Percentiles rank a stretch among this genome's conserved stretches.
Evolutionary conservation across 2,888 invertebrate genomes (phyloP).

Genomic region (Pilophorus perplexus): DNA sequence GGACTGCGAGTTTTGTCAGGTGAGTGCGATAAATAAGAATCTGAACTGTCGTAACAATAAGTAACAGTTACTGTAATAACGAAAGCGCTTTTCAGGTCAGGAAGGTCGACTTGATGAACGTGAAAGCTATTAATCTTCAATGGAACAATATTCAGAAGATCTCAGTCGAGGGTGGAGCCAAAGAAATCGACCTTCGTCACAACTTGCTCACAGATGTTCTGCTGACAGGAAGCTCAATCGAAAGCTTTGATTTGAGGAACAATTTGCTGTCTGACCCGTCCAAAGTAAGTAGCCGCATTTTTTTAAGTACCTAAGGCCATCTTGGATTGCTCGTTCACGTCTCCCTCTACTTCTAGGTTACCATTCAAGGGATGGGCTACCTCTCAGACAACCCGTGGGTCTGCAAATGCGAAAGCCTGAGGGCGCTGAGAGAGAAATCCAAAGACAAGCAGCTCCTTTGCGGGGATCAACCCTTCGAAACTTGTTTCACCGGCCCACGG

Average conservation of each 20-base stretch:
- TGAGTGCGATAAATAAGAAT: too few relatives aligned
- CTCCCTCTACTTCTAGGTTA: background rate
- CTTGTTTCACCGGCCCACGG: slow-evolving; percentile 13
- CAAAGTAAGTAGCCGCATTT: slow-evolving; percentile 24
- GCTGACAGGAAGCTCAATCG: background rate
- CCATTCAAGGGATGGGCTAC: slow-evolving; percentile 9
- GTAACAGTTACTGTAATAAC: background rate
- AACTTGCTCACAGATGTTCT: slow-evolving; percentile 16
- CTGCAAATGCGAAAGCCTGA: slow-evolving; percentile 18
- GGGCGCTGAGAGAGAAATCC: slow-evolving; percentile 1
- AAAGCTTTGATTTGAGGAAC: slow-evolving; percentile 20
- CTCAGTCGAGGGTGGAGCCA: slow-evolving; percentile 4
- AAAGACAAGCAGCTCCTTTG: slow-evolving; percentile 23
- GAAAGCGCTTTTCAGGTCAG: slow-evolving; percentile 16
- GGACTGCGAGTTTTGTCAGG: slow-evolving; percentile 26
- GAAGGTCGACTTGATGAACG: slow-evolving; percentile 26
- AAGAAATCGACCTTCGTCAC: slow-evolving; percentile 21
- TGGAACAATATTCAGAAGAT: slow-evolving; percentile 24
- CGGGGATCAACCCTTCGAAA: slow-evolving; percentile 6
- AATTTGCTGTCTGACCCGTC: slow-evolving; percentile 1
- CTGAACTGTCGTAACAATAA: too few relatives aligned
- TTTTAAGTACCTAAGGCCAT: background rate
- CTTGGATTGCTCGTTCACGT: background rate
- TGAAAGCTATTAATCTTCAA: slow-evolving; percentile 17
- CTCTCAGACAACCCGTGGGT: slow-evolving; percentile 24